Evolutionary conservation across 2,113 vertebrate species (phyloP).

Genomic region (human): GRCh38 chrX:139244501-139245000

Average conservation of each 20-base stretch:
- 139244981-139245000: neutral
- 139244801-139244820: neutral
- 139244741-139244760: neutral
- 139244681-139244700: neutral
- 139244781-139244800: neutral
- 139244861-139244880: too few relatives aligned
- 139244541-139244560: neutral
- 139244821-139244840: neutral
- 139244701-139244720: neutral
- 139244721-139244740: neutral
- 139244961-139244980: neutral
- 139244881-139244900: neutral
- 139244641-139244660: neutral
- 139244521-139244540: neutral
- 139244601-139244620: neutral
- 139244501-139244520: neutral
- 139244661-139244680: neutral
- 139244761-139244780: neutral
- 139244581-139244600: neutral
- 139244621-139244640: neutral
- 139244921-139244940: neutral
- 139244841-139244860: neutral
- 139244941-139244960: neutral
- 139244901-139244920: neutral
- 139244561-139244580: neutral